Evolutionary conservation across 23 tunicate species (phyloP).

Genomic region (Trididemnum clinides): DNA sequence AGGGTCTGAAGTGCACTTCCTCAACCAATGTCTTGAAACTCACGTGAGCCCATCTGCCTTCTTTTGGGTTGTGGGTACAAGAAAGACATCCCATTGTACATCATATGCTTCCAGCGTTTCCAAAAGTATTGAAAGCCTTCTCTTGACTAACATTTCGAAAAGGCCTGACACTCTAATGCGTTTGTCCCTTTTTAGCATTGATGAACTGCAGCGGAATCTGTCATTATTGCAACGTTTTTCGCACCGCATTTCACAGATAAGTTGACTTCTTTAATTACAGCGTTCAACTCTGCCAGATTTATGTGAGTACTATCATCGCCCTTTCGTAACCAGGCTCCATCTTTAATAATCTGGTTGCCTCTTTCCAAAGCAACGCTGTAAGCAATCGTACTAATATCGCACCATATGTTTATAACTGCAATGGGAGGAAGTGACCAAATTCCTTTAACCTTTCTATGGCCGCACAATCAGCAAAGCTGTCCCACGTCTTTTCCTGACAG

Average conservation of each 20-base stretch:
- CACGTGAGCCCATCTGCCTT: conserved; percentile 16
- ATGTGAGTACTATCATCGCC: conserved; percentile 31
- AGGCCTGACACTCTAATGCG: conserved; percentile 26
- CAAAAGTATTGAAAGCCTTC: conserved; percentile 1
- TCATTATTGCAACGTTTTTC: conserved; percentile 17
- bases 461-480: too few relatives aligned
- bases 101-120: conserved; percentile 28
- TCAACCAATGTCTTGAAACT: conserved; percentile 1
- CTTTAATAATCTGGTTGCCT: conserved; percentile 8
- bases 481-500: too few relatives aligned
- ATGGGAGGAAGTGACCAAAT: conserved; percentile 5
- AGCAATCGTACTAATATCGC: conserved; percentile 24
- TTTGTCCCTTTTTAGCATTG: conserved; percentile 20
- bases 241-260: conserved; percentile 18
- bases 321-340: conserved; percentile 42
- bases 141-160: conserved; percentile 24
- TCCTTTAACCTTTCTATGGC: too few relatives aligned
- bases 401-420: conserved; percentile 15
- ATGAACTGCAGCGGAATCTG: conserved; percentile 37
- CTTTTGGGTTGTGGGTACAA: neutral
- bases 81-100: neutral
- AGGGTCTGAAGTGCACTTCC: neutral
- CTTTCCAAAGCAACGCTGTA: conserved; percentile 6
- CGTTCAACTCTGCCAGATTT: conserved; percentile 29
- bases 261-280: conserved; percentile 26